phyloP scores from a whole-genome alignment of 2,797 vertebrate genomes.

The Botia almorhae region DNA sequence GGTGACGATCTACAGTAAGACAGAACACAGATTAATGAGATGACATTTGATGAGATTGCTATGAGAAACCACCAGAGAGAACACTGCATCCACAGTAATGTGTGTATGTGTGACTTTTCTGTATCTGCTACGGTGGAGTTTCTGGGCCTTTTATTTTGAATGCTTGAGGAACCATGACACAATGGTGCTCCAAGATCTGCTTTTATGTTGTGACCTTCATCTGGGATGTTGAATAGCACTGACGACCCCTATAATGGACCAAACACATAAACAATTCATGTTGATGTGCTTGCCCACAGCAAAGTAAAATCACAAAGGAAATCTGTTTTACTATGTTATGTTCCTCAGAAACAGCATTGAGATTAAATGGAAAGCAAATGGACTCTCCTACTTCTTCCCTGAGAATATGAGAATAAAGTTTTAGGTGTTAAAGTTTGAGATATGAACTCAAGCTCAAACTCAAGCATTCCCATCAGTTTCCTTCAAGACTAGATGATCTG shows the following conservation, averaged over 20 bases:
- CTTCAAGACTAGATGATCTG: not conserved
- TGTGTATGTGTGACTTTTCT: not conserved
- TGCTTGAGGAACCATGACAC: constrained; percentile 16
- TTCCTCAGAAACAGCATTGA: not conserved
- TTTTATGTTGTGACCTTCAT: constrained; percentile 2
- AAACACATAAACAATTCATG: not conserved
- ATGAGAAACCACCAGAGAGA: constrained; percentile 32
- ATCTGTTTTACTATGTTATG: not conserved
- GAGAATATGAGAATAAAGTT: too few species aligned
- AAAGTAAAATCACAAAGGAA: not conserved
- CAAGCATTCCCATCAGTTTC: not conserved
- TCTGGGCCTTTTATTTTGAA: constrained; percentile 1
- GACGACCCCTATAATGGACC: not conserved
- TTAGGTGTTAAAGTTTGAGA: not conserved
- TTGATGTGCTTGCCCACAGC: not conserved
- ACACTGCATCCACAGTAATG: constrained; percentile 19
- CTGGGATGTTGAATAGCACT: not conserved
- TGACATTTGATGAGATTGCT: constrained; percentile 51
- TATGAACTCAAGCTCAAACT: too few species aligned
- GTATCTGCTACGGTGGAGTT: constrained; percentile 10
- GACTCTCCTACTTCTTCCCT: not conserved
- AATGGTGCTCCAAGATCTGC: not conserved
- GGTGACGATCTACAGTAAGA: constrained; percentile 48
- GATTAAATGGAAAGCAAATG: too few species aligned
- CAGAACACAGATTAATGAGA: constrained; percentile 55